Base-by-base conservation (phyloP, 2,113 vertebrate species). In the Ceyx cyanopectus region DNA sequence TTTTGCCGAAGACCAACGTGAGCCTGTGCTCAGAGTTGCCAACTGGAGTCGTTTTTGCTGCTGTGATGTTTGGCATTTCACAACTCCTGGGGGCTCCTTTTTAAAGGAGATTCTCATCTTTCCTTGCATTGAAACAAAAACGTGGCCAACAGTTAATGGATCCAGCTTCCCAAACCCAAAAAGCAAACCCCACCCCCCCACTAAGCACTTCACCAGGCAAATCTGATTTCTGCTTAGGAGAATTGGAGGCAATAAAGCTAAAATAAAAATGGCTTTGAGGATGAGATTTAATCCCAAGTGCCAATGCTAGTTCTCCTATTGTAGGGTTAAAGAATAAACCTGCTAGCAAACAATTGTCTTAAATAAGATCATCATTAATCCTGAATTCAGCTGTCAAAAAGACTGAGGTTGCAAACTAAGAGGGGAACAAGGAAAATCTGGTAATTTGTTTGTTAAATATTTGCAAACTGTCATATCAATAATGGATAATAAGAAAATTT, bases 381-480 rank as follows among this genome's bases (percentile, higher is more conserved):
- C 94, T 51, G 69, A 87, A 95, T 90, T 75, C 62, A 83, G 80
- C 82, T 87, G 82, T 83, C 94, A 87, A 56, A 81, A 89, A 83
- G 77, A 75, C 80, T 83, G 80, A 93, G 82, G 87, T 7, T 85
- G 61, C 43, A 94, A 94, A 87, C 65, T 67, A 86, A 93, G 56
- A 70, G 57, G 41, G 65, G 70, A 94, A 93, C 79, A 87, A 85
- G 90, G 65, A 87, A 93, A 91, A 81, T 54, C 81, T 89, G 50
- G 70, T 93, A 90, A 95, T 96, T 84, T 96, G 63, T 95, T 95
- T 73, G 73, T 90, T 93, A 94, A 97, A 85, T 93, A 94, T 94
- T 95, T 96, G 88, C 78, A 81, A 94, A 93, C 50, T 79, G 78
- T 92, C 91, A 54, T 75, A 92, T 94, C 89, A 87, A 86, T 95